Base-by-base conservation (phyloP, 1,140 invertebrate species). In the Chionoecetes opilio region DNA sequence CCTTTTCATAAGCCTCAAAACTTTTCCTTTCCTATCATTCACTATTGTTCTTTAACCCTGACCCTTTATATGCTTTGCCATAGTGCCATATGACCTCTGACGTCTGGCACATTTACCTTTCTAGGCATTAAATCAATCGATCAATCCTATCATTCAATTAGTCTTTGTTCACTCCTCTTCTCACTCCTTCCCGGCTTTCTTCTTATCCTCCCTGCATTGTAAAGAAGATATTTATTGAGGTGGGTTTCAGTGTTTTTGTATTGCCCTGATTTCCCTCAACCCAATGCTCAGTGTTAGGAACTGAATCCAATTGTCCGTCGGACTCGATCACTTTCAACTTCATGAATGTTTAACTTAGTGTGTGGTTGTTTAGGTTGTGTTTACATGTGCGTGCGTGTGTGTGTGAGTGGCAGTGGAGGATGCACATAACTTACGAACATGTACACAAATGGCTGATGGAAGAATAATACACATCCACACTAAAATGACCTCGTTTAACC, bases 381-480 rank as follows among this genome's bases (percentile, higher is more conserved):
- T 1, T 63, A 21, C 53, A 6, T 41, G 38, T 14, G 5, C 14
- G 46, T 53, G 46, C 46, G 46, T 53, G 46, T 53, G 46, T 11
- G 46, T 17, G 46, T 53, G 11, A 14, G 46, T 53, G 46, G 11
- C 46, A 53, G 46, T 53, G 46, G 46, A 53, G 46, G 46, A 53
- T 75, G n/a, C 63, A 75, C 21, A 75, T 75, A n/a, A 17, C 63
- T 26, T 11, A 75, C n/a, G 21, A 75, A 75, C 63, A n/a, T 75
- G 63, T 75, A 75, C n/a, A 75, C 63, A 75, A 26, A 75, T 75
- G 63, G 63, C 63, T n/a, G 63, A 75, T 75, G 63, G n/a, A 75
- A 26, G n/a, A 75, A 75, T 75, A n/a, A 75, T 75, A 75, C 63
- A 75, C 63, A 75, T 75, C 63, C 63, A 75, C n/a, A n/a, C 11